Evolutionary conservation across 2,888 invertebrate genomes (phyloP).

Genomic region (Parthenolecanium corni): DNA sequence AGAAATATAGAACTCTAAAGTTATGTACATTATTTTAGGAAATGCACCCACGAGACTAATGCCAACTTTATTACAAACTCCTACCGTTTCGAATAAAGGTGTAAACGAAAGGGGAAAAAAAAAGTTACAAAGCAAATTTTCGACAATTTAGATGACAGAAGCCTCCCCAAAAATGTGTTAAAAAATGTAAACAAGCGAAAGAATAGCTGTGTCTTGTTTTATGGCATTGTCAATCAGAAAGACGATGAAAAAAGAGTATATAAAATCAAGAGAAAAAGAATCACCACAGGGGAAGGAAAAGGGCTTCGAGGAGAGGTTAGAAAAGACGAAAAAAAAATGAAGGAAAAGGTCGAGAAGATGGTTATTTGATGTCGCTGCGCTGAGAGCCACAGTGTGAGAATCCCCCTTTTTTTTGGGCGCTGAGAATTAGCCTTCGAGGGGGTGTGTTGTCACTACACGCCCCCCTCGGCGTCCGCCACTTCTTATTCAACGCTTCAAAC

Average conservation of each 20-base stretch:
- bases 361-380: slow-evolving; percentile 17
- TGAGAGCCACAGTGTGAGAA: background rate
- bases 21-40: too few relatives aligned
- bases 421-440: slow-evolving; percentile 23
- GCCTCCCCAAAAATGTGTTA: slow-evolving; percentile 13
- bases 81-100: background rate
- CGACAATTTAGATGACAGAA: slow-evolving; percentile 12
- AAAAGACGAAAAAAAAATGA: background rate
- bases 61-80: background rate
- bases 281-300: background rate
- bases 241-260: background rate
- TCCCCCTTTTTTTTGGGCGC: slow-evolving; percentile 25
- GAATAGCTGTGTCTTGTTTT: slow-evolving; percentile 27
- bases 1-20: too few relatives aligned
- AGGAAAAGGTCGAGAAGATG: slow-evolving; percentile 11
- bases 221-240: slow-evolving; percentile 22
- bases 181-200: slow-evolving; percentile 25
- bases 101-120: background rate
- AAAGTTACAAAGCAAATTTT: slow-evolving; percentile 16
- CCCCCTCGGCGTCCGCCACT: background rate
- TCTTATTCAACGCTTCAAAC: slow-evolving; percentile 18
- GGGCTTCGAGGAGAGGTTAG: background rate
- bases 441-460: slow-evolving; percentile 20
- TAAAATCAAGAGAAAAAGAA: slow-evolving; percentile 2
- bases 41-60: background rate